Evolutionary conservation across 2,113 vertebrate genomes (phyloP).

Genomic region (Melanotaenia duboulayi): DNA sequence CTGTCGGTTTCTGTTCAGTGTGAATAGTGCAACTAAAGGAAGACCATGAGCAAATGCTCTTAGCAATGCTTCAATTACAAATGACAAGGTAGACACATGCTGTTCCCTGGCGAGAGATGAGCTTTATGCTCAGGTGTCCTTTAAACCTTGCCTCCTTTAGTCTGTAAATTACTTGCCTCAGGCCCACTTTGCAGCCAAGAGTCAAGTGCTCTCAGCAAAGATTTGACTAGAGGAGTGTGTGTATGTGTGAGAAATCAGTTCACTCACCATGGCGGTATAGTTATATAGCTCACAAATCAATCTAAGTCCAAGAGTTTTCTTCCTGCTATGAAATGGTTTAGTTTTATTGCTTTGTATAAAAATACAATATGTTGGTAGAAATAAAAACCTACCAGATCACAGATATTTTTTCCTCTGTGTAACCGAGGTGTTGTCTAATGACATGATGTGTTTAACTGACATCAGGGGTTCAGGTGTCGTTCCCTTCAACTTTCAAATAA

Average conservation of each 20-base stretch:
- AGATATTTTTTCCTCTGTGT: constrained; percentile 14
- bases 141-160: constrained; percentile 47
- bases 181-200: constrained; percentile 50
- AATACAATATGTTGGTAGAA: constrained; percentile 42
- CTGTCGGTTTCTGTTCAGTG: constrained; percentile 30
- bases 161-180: constrained; percentile 63
- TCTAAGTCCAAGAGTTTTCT: constrained; percentile 15
- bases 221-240: constrained; percentile 43
- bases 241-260: constrained; percentile 41
- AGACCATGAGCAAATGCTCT: constrained; percentile 46
- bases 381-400: constrained; percentile 27
- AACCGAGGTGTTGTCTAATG: constrained; percentile 32
- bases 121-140: constrained; percentile 70
- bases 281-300: constrained; percentile 41
- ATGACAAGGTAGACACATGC: constrained; percentile 63
- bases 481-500: constrained; percentile 6
- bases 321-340: constrained; percentile 18
- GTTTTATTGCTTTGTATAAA: constrained; percentile 41
- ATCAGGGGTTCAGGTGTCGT: constrained; percentile 24
- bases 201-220: constrained; percentile 53
- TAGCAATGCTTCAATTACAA: constrained; percentile 63
- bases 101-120: constrained; percentile 63
- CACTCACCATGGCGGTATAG: constrained; percentile 14
- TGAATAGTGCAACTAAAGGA: constrained; percentile 45
- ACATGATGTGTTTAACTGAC: constrained; percentile 37